Conservation (phyloP, 2,888 invertebrate genomes). For the Spodoptera littoralis region DNA sequence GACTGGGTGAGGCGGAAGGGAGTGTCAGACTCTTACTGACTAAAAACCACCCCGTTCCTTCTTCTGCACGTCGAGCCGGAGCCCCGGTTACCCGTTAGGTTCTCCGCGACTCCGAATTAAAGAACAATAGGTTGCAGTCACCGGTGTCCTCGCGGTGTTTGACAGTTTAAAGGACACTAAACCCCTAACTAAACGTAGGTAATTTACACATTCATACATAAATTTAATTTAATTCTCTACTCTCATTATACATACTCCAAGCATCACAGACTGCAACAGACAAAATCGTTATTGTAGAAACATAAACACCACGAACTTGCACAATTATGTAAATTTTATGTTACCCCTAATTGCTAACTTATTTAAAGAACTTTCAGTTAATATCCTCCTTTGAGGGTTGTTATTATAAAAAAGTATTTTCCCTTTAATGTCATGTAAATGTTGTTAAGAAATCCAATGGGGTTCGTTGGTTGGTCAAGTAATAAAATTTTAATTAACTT, state of each 20-base stretch:
- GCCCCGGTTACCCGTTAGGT: too few relatives aligned
- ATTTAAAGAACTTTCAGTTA: conserved; percentile 87
- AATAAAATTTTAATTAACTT: conserved; percentile 72
- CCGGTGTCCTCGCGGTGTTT: too few relatives aligned
- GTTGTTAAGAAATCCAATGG: conserved; percentile 79
- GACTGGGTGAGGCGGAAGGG: too few relatives aligned
- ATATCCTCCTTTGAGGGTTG: conserved; percentile 71
- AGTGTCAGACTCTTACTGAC: too few relatives aligned
- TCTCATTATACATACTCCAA: conserved; percentile 31
- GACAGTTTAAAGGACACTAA: too few relatives aligned
- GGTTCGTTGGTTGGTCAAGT: conserved; percentile 61
- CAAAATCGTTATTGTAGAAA: conserved; percentile 81
- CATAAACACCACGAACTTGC: conserved; percentile 84
- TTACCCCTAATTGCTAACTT: conserved; percentile 88
- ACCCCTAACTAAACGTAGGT: too few relatives aligned
- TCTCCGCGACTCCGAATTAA: too few relatives aligned
- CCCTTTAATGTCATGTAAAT: conserved; percentile 82
- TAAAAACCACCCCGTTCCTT: too few relatives aligned
- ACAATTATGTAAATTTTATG: conserved; percentile 88
- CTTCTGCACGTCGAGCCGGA: too few relatives aligned
- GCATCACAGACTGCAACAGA: conserved; percentile 58
- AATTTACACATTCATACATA: too few relatives aligned
- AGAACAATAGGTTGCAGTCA: too few relatives aligned
- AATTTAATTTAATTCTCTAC: conserved; percentile 17
- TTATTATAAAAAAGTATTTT: conserved; percentile 27